Conservation (phyloP, 2,888 invertebrate species). For the Heliothis peltigera region DNA sequence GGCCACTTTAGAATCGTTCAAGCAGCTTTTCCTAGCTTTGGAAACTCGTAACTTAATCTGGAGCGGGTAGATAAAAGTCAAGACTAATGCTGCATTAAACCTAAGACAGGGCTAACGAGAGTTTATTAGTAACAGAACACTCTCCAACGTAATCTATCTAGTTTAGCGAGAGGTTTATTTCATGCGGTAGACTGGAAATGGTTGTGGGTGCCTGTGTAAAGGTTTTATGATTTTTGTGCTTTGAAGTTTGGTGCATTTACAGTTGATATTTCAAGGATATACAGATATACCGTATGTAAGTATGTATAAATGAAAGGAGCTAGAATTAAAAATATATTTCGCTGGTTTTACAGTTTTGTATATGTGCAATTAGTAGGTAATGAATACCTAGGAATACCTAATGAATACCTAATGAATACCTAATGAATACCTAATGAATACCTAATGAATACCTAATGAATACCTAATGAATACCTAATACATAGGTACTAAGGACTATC, state of each 20-base stretch:
- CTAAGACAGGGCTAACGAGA: conserved; percentile 59
- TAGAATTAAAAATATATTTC: too few species aligned
- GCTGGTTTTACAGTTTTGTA: too few species aligned
- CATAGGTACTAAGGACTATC: too few species aligned
- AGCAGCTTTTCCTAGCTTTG: conserved; percentile 41
- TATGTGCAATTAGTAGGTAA: too few species aligned
- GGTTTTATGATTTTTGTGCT: neutral
- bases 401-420: too few species aligned
- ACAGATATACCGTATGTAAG: too few species aligned
- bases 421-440: too few species aligned
- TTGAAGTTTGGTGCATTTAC: neutral
- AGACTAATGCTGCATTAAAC: conserved; percentile 55
- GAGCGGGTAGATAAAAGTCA: conserved; percentile 55
- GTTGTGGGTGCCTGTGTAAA: neutral
- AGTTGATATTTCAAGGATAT: too few species aligned
- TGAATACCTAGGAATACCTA: too few species aligned
- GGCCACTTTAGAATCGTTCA: conserved; percentile 28
- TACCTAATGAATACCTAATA: too few species aligned
- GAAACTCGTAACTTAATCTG: conserved; percentile 53
- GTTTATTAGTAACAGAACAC: conserved; percentile 60
- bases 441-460: too few species aligned
- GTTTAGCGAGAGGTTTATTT: conserved; percentile 44
- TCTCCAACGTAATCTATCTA: conserved; percentile 50
- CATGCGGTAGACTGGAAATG: conserved; percentile 9
- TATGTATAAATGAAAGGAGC: too few species aligned